These are phyloP conservation scores for Paradoxurus hermaphroditus DNA, from an alignment of 2,113 vertebrate species.

Conservation along the genomic window DNA sequence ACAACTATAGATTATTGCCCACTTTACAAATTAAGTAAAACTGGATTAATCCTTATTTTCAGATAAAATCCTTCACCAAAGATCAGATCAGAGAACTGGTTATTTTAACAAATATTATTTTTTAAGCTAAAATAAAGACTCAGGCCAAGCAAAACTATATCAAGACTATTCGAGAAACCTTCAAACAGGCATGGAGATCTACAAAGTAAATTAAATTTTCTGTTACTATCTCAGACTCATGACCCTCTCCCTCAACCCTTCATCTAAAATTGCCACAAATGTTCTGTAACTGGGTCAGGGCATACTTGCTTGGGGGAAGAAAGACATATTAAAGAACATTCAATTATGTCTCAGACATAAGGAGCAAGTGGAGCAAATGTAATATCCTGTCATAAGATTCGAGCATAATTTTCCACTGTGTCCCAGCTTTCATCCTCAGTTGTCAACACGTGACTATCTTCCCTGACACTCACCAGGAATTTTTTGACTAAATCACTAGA, in stretches of 20 bases:
- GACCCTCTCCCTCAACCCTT: conserved; percentile 57
- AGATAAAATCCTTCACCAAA: conserved; percentile 19
- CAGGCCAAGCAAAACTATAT: background rate
- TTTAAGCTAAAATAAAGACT: conserved; percentile 27
- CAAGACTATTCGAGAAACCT: background rate
- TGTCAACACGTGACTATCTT: conserved; percentile 55
- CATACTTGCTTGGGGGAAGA: conserved; percentile 60
- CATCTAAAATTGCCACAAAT: conserved; percentile 61
- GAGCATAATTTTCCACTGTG: conserved; percentile 47
- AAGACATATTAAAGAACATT: conserved; percentile 67
- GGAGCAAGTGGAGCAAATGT: conserved; percentile 66
- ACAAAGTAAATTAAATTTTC: conserved; percentile 65
- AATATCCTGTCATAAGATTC: conserved; percentile 54
- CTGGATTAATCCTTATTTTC: conserved; percentile 24
- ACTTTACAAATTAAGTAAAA: conserved; percentile 8
- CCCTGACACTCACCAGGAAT: conserved; percentile 29
- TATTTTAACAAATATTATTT: conserved; percentile 27
- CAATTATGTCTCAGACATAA: conserved; percentile 66
- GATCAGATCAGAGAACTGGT: background rate
- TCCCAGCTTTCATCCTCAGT: conserved; percentile 31
- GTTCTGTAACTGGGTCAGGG: conserved; percentile 68
- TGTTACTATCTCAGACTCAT: conserved; percentile 61
- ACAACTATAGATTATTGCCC: background rate
- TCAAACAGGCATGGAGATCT: background rate
- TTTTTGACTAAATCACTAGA: conserved; percentile 8